A percentile compares a stretch with the other conserved stretches of the same genome.
Conservation (phyloP, 2,888 invertebrate species). For the Ceramica pisi region DNA sequence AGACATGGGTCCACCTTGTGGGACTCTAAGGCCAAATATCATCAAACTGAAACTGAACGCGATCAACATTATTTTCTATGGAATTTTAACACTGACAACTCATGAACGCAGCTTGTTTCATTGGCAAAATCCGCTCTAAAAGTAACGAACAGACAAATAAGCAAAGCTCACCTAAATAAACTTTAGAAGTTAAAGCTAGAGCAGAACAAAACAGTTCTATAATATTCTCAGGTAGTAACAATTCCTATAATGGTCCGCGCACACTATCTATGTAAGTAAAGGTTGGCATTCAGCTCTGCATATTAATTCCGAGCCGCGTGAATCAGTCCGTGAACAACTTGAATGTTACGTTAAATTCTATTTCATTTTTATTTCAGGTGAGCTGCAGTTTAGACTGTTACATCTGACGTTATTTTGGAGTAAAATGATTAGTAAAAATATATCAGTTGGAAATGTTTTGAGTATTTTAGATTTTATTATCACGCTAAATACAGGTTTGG, state of each 20-base stretch:
- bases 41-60: too few relatives aligned
- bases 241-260: conserved; percentile 42
- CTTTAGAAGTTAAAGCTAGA: neutral
- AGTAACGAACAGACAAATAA: neutral
- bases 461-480: neutral
- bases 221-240: conserved; percentile 40
- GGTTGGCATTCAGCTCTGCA: conserved; percentile 62
- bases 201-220: conserved; percentile 3
- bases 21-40: neutral
- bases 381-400: conserved; percentile 25
- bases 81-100: too few relatives aligned
- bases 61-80: too few relatives aligned
- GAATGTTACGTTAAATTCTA: conserved; percentile 37
- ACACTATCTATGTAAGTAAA: conserved; percentile 62
- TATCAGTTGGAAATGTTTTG: neutral
- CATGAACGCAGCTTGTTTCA: too few relatives aligned
- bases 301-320: conserved; percentile 61
- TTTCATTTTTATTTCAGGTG: conserved; percentile 42
- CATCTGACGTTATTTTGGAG: conserved; percentile 2
- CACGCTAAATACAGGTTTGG: neutral
- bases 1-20: too few relatives aligned
- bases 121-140: too few relatives aligned
- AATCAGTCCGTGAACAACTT: conserved; percentile 61
- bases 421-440: neutral
- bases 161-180: neutral